Conservation (phyloP, 2,888 invertebrate species). For the Parochlus steinenii region DNA sequence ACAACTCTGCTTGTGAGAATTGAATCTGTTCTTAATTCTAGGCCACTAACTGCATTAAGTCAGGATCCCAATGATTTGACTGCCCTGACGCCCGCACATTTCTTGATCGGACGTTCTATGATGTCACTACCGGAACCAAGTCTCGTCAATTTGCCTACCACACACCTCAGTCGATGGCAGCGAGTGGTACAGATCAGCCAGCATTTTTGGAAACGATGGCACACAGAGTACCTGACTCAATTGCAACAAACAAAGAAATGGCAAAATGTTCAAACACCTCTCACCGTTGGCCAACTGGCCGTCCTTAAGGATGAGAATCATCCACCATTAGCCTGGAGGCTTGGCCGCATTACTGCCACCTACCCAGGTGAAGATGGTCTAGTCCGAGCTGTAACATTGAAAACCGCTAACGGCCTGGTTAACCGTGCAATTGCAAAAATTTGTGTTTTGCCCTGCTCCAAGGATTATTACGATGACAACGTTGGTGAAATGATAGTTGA, state of each 20-base stretch:
- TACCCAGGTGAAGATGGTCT: not conserved
- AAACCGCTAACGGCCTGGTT: no score
- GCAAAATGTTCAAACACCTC: slow-evolving; percentile 6
- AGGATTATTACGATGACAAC: no score
- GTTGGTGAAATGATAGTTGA: no score
- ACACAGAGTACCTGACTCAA: slow-evolving; percentile 14
- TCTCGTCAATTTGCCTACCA: not conserved
- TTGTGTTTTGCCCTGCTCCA: no score
- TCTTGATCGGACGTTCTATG: slow-evolving; percentile 14
- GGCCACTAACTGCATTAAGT: slow-evolving; percentile 15
- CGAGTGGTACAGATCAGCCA: slow-evolving; percentile 12
- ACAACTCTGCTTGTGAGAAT: slow-evolving; percentile 14
- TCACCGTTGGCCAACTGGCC: slow-evolving; percentile 4
- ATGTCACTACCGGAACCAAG: slow-evolving; percentile 9
- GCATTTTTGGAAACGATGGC: slow-evolving; percentile 15
- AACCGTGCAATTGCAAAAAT: no score
- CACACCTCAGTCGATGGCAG: slow-evolving; percentile 11
- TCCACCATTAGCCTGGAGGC: not conserved
- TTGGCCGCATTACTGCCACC: not conserved
- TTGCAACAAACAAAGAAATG: slow-evolving; percentile 15
- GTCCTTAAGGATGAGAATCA: not conserved
- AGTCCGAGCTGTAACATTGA: not conserved
- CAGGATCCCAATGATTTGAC: slow-evolving; percentile 15
- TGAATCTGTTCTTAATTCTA: slow-evolving; percentile 17
- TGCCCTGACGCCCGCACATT: slow-evolving; percentile 15